Base-by-base conservation (phyloP, 2,797 vertebrate species). In the Valencia hispanica region DNA sequence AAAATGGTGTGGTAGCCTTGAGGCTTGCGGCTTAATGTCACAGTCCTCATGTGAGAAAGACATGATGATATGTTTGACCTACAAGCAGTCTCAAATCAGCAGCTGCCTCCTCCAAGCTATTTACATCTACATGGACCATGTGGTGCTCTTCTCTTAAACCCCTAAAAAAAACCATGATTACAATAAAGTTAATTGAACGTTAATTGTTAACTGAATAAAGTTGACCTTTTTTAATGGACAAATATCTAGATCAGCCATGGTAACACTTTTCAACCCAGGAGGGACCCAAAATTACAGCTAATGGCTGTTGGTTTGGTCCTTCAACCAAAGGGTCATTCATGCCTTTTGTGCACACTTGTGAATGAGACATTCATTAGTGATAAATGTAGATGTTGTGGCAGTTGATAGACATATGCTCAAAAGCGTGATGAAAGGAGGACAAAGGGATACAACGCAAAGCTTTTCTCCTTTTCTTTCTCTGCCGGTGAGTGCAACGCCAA, bases 1-100 rank as follows among this genome's bases (percentile, higher is more conserved):
- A 18, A 59, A 61, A 85, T 80, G 72, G 65, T 75, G 48, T 72
- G 74, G 86, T 92, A 90, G 78, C 84, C 73, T 68, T 50, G 63
- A 77, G 76, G 91, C 89, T 89, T 22, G 72, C 48, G 80, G 80
- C 85, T 92, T 84, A 61, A 84, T 77, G 88, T 89, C 78, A 79
- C 36, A 78, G 81, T 80, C 84, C 72, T 90, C 81, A 86, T 88
- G 78, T 85, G 84, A 88, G 82, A 80, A 88, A 84, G 84, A 14
- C 32, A 36, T 39, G 18, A 70, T 36, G 5, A 27, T 27, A 57
- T 90, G 86, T 84, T 81, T 92, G 89, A 93, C 81, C 82, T 91
- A 89, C 87, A 87, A 81, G 68, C 80, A 73, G 75, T 75, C 84
- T 88, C 70, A 82, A 87, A 90, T 77, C 86, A 91, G 79, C 74